Base-by-base conservation (phyloP, 2,113 vertebrate species). In the Jacana jacana region DNA sequence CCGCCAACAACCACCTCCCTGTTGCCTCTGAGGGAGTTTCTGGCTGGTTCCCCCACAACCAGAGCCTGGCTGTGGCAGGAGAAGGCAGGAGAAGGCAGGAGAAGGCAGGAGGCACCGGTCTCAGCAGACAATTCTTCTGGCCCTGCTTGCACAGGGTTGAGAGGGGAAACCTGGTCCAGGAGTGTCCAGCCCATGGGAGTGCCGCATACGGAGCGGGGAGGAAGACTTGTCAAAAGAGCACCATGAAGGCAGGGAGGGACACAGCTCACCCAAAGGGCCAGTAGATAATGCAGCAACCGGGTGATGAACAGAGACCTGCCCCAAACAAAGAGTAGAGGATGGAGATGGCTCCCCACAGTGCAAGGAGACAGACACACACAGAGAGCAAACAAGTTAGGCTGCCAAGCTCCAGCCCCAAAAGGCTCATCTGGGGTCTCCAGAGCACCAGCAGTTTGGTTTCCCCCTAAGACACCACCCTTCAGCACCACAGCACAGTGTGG, bases 401-500 rank as follows among this genome's bases (percentile, higher is more conserved):
- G 49, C 73, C 13, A 22, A 18, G 39, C 39, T 78, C 23, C n/a
- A 44, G 52, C 13, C 31, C 30, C 40, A 7, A 1, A 30, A 51
- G 46, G n/a, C 14, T 48, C 22, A 4, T 10, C 4, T 11, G 24
- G 42, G 17, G 10, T 22, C 37, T 58, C 16, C n/a, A 42, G 39
- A 72, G 35, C 76, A 60, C 28, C 66, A 57, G 40, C 20, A 30
- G 25, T 1, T 2, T 11, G 13, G 2, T 23, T 39, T 52, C 10
- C 14, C 49, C 40, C 30, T 23, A 35, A 11, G 3, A 42, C 63
- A 68, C 28, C 16, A 15, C 52, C 22, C 7, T 0, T 9, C 75
- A 46, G n/a, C 7, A 17, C 65, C 15, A 3, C 24, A 15, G 27
- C n/a, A 18, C 0, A 0, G n/a, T 9, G 27, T 3, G 1, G 23